A percentile compares a stretch with the other conserved stretches of the same genome.
Evolutionary conservation across 2,888 invertebrate species (phyloP).

Genomic region (Temnothorax rugatulus): DNA sequence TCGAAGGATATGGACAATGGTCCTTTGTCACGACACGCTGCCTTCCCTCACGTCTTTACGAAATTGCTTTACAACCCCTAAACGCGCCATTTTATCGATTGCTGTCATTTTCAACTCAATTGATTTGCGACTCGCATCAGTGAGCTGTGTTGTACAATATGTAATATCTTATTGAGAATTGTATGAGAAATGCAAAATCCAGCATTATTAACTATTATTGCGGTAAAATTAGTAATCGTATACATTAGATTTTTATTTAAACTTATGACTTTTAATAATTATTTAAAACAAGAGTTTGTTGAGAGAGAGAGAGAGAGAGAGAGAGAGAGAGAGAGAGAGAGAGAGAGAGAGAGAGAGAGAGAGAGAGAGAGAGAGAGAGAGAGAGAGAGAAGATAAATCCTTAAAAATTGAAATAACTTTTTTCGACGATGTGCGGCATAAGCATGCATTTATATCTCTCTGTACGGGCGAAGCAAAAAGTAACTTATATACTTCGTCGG

Average conservation of each 20-base stretch:
- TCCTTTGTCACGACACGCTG: constrained; percentile 72
- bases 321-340: too few species aligned
- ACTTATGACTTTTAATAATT: neutral
- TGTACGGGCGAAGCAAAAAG: constrained; percentile 4
- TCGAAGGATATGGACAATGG: constrained; percentile 67
- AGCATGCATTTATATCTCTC: constrained; percentile 8
- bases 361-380: too few species aligned
- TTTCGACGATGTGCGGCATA: neutral
- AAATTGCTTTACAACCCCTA: constrained; percentile 53
- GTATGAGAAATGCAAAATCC: neutral
- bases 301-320: too few species aligned
- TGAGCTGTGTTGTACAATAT: neutral
- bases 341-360: neutral
- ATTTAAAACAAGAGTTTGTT: neutral
- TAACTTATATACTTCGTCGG: constrained; percentile 18
- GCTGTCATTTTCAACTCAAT: constrained; percentile 50
- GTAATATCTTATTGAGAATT: constrained; percentile 29
- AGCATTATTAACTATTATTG: constrained; percentile 15
- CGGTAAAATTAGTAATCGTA: neutral
- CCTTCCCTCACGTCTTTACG: constrained; percentile 47
- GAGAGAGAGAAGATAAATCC: neutral
- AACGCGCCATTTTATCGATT: constrained; percentile 45
- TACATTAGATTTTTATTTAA: neutral
- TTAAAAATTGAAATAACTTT: neutral
- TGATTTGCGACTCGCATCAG: constrained; percentile 19